These are phyloP conservation scores for Mirounga angustirostris DNA, from an alignment of 2,113 vertebrate genomes.

Conservation along the genomic window DNA sequence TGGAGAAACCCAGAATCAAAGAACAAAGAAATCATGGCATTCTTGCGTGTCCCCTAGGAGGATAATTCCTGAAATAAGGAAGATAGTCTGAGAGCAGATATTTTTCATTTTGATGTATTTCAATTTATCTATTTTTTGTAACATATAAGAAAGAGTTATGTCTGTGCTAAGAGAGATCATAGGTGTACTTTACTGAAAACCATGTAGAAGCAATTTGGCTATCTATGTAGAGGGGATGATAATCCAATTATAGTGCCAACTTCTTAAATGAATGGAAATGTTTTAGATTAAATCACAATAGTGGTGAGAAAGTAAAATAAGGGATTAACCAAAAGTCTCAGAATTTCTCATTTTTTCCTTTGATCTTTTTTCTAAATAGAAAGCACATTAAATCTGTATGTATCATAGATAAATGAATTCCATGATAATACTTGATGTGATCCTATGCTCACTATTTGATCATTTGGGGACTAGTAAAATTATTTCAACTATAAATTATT, in stretches of 20 bases:
- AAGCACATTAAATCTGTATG: background rate
- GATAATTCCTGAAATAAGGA: slow-evolving; percentile 6
- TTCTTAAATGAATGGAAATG: slow-evolving; percentile 32
- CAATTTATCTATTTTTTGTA: background rate
- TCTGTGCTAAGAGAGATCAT: background rate
- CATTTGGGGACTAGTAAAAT: background rate
- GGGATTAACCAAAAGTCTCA: background rate
- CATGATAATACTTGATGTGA: background rate
- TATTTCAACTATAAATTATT: slow-evolving; percentile 10
- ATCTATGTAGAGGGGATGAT: background rate
- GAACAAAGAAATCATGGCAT: background rate
- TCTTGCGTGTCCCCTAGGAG: background rate
- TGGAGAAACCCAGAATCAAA: background rate
- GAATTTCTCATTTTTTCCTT: background rate
- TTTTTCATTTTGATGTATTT: slow-evolving; percentile 5
- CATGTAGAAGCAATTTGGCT: background rate
- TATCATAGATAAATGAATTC: background rate
- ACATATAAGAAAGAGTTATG: background rate
- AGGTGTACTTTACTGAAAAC: slow-evolving; percentile 16
- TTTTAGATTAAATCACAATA: slow-evolving; percentile 33
- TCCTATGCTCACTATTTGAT: background rate
- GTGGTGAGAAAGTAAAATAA: slow-evolving; percentile 11
- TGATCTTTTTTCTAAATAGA: background rate
- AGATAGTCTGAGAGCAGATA: background rate
- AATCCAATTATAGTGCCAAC: background rate